A percentile compares a stretch with the other conserved stretches of the same genome.
Evolutionary conservation across 2,797 vertebrate species (phyloP).

Genomic region (Nasua narica): DNA sequence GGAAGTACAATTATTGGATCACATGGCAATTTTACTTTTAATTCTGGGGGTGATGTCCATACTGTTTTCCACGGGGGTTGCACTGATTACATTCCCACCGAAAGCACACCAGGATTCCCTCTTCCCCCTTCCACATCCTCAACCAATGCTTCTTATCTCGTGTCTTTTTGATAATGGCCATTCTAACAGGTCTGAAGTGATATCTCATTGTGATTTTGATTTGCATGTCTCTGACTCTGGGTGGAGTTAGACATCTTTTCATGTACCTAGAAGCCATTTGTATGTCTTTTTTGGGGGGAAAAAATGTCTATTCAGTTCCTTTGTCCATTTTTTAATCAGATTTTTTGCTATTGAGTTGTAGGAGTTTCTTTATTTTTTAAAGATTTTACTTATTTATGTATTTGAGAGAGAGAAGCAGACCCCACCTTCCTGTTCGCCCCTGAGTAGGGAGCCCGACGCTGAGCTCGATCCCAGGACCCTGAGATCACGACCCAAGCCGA

Average conservation of each 20-base stretch:
- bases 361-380: not conserved
- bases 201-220: not conserved
- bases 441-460: not conserved
- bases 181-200: not conserved
- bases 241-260: not conserved
- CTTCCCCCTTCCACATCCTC: too few relatives aligned
- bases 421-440: too few relatives aligned
- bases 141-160: not conserved
- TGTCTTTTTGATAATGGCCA: not conserved
- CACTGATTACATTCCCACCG: not conserved
- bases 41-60: not conserved
- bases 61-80: not conserved
- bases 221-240: not conserved
- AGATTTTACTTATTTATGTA: not conserved
- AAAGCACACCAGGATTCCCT: not conserved
- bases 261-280: not conserved
- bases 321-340: not conserved
- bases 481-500: not conserved
- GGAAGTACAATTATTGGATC: not conserved
- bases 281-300: not conserved
- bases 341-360: not conserved
- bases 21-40: not conserved
- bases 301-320: not conserved
- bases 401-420: not conserved
- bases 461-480: not conserved